Evolutionary conservation across 2,888 invertebrate genomes (phyloP), one percentile per base, ranked within the genome.

Genomic region (Meteorus cinctellus): DNA sequence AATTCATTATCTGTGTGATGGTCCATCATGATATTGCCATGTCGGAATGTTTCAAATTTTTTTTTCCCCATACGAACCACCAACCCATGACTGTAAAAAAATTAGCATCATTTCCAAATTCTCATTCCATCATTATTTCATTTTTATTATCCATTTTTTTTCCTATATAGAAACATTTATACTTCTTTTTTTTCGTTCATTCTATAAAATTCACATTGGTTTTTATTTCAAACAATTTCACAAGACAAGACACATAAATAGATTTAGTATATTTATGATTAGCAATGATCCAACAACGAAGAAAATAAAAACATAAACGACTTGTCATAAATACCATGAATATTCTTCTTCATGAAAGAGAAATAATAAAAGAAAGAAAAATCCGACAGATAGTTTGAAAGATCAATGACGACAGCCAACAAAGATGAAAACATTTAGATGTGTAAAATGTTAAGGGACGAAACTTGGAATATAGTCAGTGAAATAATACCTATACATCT

Each of bases 1-100:
- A 70, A 70, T 70, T 70, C 69, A 70, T 70, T 70, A 70, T 70
- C 45, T 68, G 48, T 48, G 51, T 27, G 68, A 68, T 68, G 55
- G 68, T 70, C 59, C 36, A 59, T 70, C 55, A 59, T 70, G 69
- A 70, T 70, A 29, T 29, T 29, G 34, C 62, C 62, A 62, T 62
- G 55, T 41, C 68, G 48, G 41, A 34, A 36, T 45, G 24, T 29
- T 51, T 68, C 48, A 16, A 29, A 12, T 29, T 45, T n/a, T 51
- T 45, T 41, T 51, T 19, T 48, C 29, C 2, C 19, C n/a, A 19
- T 55, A 55, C n/a, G 4, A 55, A 19, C 55, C 55, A 55, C 19
- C 55, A 55, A 55, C 55, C 55, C 55, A 19, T 55, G 55, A 55
- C 55, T 55, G n/a, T 55, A 19, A n/a, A n/a, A 51, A 68, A 68